Evolutionary conservation across 2,888 invertebrate species (phyloP).

Genomic region (Eupithecia centaureata): DNA sequence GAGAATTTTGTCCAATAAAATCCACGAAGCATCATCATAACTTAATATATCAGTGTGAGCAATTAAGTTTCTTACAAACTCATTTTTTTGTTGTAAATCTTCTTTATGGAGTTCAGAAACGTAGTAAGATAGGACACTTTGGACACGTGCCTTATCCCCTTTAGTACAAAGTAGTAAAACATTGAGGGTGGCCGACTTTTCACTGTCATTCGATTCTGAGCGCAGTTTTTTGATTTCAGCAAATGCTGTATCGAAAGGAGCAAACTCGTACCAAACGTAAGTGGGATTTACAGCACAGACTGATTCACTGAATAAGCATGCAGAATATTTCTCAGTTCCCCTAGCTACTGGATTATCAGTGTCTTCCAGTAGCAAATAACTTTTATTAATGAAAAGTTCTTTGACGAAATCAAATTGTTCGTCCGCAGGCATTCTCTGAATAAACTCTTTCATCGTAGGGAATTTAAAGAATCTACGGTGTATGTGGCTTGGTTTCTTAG

Average conservation of each 20-base stretch:
- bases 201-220: constrained; percentile 43
- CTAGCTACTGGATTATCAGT: constrained; percentile 33
- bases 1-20: constrained; percentile 58
- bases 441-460: constrained; percentile 52
- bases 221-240: constrained; percentile 53
- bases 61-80: constrained; percentile 55
- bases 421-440: constrained; percentile 56
- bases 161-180: constrained; percentile 56
- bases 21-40: constrained; percentile 62
- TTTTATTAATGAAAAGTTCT: constrained; percentile 58
- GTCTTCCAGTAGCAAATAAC: constrained; percentile 38
- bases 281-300: constrained; percentile 38
- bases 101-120: constrained; percentile 58
- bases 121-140: constrained; percentile 57
- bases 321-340: constrained; percentile 43
- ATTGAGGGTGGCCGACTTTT: constrained; percentile 52
- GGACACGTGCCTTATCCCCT: constrained; percentile 50
- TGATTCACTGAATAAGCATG: constrained; percentile 45
- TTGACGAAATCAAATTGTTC: constrained; percentile 63
- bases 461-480: constrained; percentile 38
- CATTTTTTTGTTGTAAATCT: constrained; percentile 45
- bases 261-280: constrained; percentile 63
- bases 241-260: constrained; percentile 63
- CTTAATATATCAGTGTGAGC: constrained; percentile 46
- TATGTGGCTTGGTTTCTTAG: constrained; percentile 13